Evolutionary conservation across 2,113 vertebrate genomes (phyloP).

Genomic region (Burhinus oedicnemus): DNA sequence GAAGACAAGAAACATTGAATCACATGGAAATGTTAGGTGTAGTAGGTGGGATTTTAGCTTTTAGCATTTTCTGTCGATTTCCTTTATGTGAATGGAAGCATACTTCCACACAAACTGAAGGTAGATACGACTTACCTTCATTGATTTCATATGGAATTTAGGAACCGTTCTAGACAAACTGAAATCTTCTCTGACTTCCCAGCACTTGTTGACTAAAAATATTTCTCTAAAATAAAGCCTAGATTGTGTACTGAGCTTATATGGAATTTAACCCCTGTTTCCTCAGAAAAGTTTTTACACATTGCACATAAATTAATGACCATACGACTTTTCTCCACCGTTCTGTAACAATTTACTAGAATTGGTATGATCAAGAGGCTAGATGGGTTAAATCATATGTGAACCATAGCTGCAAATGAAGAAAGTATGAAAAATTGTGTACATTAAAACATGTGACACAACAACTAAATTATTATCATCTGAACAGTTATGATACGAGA

Average conservation of each 20-base stretch:
- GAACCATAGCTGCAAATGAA: background rate
- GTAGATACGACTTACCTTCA: accelerated
- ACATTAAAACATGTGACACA: background rate
- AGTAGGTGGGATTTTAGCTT: background rate
- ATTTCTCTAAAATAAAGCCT: background rate
- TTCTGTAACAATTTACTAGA: background rate
- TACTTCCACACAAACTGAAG: background rate
- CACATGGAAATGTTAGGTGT: background rate
- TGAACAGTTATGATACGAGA: background rate
- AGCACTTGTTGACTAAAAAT: background rate
- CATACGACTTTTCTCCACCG: background rate
- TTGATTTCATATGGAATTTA: background rate
- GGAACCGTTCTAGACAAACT: background rate
- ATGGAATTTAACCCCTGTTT: background rate
- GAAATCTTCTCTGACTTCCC: background rate
- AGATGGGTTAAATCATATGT: background rate
- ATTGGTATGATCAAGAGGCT: background rate
- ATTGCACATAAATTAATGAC: background rate
- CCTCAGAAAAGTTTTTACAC: background rate
- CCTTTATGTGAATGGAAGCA: background rate
- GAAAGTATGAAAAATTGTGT: background rate
- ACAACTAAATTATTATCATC: background rate
- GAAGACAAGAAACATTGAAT: background rate
- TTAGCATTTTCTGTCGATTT: background rate
- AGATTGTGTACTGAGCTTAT: background rate